Base-by-base conservation (phyloP, 2,113 vertebrate genomes). In the Quiscalus mexicanus region DNA sequence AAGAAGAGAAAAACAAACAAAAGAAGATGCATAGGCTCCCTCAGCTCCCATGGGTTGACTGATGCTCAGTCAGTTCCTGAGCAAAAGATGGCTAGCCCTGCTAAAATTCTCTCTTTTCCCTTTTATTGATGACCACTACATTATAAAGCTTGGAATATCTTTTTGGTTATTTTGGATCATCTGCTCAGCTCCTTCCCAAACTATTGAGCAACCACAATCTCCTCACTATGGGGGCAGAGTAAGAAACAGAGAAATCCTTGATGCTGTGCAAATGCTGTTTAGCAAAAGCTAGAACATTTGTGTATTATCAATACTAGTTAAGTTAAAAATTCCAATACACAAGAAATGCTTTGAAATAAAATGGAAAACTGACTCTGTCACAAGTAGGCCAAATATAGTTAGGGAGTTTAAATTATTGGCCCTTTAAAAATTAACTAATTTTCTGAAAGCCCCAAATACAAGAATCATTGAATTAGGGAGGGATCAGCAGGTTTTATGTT, bases 131-230 rank as follows among this genome's bases (percentile, higher is more conserved):
- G 42, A 44, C 5, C 11, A 21, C 56, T 37, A 35, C 1, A 2
- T 55, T 39, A 49, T 11, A 45, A 24, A 17, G 11, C 7, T 59
- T 68, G 22, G 15, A 62, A 49, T 45, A 31, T 27, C 5, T 45
- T 31, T 52, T 45, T 52, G 3, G 1, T 27, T 76, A 30, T 4
- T 68, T 55, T 63, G 41, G 4, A 4, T 68, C 25, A 77, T n/a
- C 49, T 80, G 30, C 44, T 60, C 6, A 3, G 2, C 30, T 21
- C 3, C 4, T 37, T 77, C 27, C 12, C 14, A 44, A 65, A 56
- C 3, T 35, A 10, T 12, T 71, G 12, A 2, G 1, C 15, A 55
- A 1, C 0, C 5, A 15, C 8, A 33, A 11, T 33, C 13, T 37
- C 21, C 30, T 59, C 10, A 41, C 5, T 35, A 1, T 27, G 6